Evolutionary conservation across 2,797 vertebrate species (phyloP), one percentile per base, ranked within the genome.

Genomic region (Characodon lateralis): DNA sequence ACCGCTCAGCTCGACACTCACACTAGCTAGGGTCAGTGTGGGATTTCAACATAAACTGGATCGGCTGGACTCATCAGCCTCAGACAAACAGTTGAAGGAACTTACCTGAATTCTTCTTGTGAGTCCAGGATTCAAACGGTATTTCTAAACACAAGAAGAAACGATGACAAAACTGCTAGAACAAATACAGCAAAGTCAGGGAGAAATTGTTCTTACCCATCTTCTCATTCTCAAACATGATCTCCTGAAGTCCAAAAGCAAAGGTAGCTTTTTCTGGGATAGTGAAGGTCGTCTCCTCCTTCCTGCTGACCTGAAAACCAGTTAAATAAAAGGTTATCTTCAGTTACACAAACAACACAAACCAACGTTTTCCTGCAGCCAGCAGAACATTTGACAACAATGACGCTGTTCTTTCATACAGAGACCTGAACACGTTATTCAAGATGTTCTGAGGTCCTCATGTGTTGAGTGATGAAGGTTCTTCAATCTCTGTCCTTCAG

Each of bases 211-310:
- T 55, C 77, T 73, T 31, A 78, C 77, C 28, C 39, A 78, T 61
- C 5, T 35, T 1, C 20, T 73, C 61, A 13, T 73, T 9, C 16
- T 73, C 14, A 9, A 73, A 2, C 18, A 22, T 24, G 22, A 78
- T 46, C 71, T 78, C 77, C 50, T 56, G 66, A 20, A 78, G 77
- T 5, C 77, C 77, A 53, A 65, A 78, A 31, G 71, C 77, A 56
- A 78, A 73, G 31, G 71, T 78, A 50, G 77, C 56, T 41, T 78
- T 61, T 24, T 72, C 76, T 0, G 58, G 76, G 5, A 78, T 58
- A 3, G 58, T 78, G 76, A 73, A 78, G 26, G 18, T 48, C 2
- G 61, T 78, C 20, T 39, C 50, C 61, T 78, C 61, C 39, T 66
- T 68, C n/a, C 7, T 56, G 77, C 1, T 56, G n/a, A 71, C 77